These are phyloP conservation scores for Elgaria multicarinata DNA, from an alignment of 2,113 vertebrate species.

Conservation along the genomic window DNA sequence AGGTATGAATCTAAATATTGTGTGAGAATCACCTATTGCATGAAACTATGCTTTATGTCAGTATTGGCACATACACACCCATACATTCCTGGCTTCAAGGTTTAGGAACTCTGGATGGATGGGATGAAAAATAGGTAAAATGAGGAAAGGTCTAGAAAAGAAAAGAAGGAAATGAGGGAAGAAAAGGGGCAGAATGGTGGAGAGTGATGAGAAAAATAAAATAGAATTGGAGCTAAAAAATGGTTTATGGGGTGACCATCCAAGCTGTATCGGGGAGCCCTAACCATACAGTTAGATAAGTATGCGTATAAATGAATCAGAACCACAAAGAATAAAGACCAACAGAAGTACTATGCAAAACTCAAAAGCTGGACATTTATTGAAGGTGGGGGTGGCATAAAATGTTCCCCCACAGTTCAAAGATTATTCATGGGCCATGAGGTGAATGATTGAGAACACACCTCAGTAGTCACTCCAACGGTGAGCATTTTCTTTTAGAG, in stretches of 20 bases:
- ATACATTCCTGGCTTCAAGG: not conserved
- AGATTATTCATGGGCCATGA: not conserved
- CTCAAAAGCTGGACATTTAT: not conserved
- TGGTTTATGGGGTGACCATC: too few species aligned
- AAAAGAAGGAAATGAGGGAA: not conserved
- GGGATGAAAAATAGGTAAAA: not conserved
- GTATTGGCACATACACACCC: not conserved
- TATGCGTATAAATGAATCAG: not conserved
- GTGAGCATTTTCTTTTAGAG: not conserved
- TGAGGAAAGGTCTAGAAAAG: not conserved
- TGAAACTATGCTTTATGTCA: not conserved
- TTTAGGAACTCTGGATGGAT: not conserved
- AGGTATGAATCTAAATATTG: not conserved
- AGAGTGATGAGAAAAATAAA: not conserved
- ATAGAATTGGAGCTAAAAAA: not conserved
- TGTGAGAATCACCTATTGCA: not conserved
- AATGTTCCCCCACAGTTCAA: not conserved
- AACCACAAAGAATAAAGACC: not conserved
- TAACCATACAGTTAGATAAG: not conserved
- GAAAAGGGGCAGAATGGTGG: not conserved
- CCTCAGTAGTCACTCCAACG: fast-evolving
- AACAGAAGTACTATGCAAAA: not conserved
- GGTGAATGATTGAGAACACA: fast-evolving
- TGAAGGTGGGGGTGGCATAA: not conserved
- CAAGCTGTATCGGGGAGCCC: not conserved